Base-by-base conservation (phyloP, 2,797 vertebrate species). In the Synanceia verrucosa region DNA sequence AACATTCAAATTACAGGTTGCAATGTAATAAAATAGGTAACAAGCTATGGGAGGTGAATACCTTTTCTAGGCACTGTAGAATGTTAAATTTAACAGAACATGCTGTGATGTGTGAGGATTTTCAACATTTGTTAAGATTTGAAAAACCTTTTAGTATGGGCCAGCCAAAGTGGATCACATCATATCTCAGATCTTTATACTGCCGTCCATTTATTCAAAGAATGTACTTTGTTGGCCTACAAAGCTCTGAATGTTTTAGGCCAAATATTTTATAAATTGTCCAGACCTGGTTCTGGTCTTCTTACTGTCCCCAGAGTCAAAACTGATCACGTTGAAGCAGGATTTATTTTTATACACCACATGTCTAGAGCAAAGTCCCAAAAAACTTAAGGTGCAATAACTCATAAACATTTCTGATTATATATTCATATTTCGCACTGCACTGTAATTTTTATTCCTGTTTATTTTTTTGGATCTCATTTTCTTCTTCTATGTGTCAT, bases 161-260 rank as follows among this genome's bases (percentile, higher is more conserved):
- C n/a, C n/a, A n/a, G n/a, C n/a, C 33, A 33, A 37, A 37, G 47
- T 69, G 21, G 46, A 46, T 64, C 34, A 26, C 33, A n/a, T 63
- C 4, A 34, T 28, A 39, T 50, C 59, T 67, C 16, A 37, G 16
- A 44, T 52, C 5, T 61, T 48, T 33, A 44, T 14, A 12, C 11
- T 0, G 9, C 12, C 3, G 44, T 70, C 19, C 4, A 52, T 6
- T 47, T 18, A 21, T 16, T 39, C 10, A 41, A n/a, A 24, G 6
- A n/a, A 33, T 19, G 11, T 18, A 43, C 41, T 43, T 36, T 36
- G 41, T 21, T 37, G 21, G 29, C 52, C 56, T n/a, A 19, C 41
- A 37, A 55, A 52, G 24, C 36, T 23, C 36, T 21, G 8, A 12
- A 46, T 39, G 50, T 13, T 70, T 57, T 21, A 41, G 13, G 9